Evolutionary conservation across 1,140 invertebrate genomes (phyloP).

Genomic region (Calycopis cecrops): DNA sequence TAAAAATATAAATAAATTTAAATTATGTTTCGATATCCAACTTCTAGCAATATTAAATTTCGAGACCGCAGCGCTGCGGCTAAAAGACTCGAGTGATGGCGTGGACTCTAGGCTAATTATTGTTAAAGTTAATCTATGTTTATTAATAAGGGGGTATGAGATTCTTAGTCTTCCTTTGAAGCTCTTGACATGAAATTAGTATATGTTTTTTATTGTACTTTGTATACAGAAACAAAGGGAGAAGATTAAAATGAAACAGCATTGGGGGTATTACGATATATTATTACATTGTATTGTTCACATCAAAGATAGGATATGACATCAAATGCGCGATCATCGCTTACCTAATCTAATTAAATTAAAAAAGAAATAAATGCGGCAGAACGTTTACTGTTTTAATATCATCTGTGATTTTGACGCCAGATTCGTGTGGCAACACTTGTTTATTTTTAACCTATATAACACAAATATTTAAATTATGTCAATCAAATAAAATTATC

Average conservation of each 20-base stretch:
- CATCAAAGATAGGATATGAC: conserved; percentile 43
- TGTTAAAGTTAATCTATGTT: too few relatives aligned
- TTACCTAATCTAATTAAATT: conserved; percentile 32
- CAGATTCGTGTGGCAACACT: conserved; percentile 31
- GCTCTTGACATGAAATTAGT: too few relatives aligned
- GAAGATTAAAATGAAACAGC: conserved; percentile 29
- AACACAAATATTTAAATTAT: background rate
- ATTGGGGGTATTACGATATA: conserved; percentile 40
- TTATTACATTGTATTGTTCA: conserved; percentile 45
- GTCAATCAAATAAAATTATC: background rate
- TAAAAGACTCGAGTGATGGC: too few relatives aligned
- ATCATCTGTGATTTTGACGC: conserved; percentile 53
- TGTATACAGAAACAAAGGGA: too few relatives aligned
- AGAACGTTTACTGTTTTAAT: conserved; percentile 36
- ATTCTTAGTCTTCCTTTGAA: too few relatives aligned
- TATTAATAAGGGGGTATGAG: too few relatives aligned
- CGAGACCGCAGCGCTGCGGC: too few relatives aligned
- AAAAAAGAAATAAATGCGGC: conserved; percentile 55
- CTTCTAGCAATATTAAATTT: too few relatives aligned
- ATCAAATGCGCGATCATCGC: conserved; percentile 46
- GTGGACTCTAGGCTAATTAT: too few relatives aligned
- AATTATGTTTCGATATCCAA: too few relatives aligned
- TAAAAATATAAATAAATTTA: too few relatives aligned
- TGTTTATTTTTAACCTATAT: conserved; percentile 14
- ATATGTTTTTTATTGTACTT: too few relatives aligned